These are phyloP conservation scores for Myotis lucifugus DNA, from an alignment of 2,113 vertebrate species.

Conservation along the genomic window DNA sequence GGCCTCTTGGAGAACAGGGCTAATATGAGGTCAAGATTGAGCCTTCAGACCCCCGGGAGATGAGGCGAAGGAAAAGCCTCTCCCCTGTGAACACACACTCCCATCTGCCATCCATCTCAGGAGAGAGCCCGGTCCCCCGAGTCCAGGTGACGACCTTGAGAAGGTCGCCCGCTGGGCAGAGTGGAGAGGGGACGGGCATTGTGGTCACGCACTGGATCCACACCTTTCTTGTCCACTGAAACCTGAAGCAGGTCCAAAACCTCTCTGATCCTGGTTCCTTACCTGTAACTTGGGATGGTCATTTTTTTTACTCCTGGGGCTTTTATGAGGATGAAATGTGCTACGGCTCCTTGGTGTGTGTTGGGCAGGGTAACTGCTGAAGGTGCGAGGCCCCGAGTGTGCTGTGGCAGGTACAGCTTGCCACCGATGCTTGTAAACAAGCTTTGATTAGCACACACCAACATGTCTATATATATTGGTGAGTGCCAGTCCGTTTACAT, in stretches of 20 bases:
- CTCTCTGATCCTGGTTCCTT: background rate
- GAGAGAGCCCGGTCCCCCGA: background rate
- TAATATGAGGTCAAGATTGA: conserved; percentile 34
- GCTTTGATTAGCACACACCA: background rate
- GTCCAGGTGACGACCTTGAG: background rate
- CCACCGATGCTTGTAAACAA: background rate
- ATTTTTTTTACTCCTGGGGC: background rate
- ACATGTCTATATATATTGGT: background rate
- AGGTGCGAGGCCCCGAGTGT: background rate
- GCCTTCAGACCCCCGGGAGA: conserved; percentile 12
- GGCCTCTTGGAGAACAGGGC: background rate
- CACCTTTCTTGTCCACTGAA: background rate
- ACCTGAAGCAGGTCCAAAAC: background rate
- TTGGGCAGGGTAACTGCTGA: background rate
- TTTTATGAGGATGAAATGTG: background rate
- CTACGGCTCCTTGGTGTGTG: background rate
- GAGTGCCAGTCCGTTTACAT: background rate
- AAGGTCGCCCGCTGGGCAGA: background rate
- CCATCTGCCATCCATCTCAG: background rate
- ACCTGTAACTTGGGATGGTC: background rate
- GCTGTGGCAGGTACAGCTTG: background rate
- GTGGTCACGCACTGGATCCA: background rate
- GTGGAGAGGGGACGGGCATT: background rate
- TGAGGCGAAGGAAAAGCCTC: background rate
- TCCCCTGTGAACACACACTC: background rate